These are phyloP conservation scores for Thysanoteuthis rhombus DNA, from an alignment of 2,888 invertebrate species.

Conservation along the genomic window DNA sequence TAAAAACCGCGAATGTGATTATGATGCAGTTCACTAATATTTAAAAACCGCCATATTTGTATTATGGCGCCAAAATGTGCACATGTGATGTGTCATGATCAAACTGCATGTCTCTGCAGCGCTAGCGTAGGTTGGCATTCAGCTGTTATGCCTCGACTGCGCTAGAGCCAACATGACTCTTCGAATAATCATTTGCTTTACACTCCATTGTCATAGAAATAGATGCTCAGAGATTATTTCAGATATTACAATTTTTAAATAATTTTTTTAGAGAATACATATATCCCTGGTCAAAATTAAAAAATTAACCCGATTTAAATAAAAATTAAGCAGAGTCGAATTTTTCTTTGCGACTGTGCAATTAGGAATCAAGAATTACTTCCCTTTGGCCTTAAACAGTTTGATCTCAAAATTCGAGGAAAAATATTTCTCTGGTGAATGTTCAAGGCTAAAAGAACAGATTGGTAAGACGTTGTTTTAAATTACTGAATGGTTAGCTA, in stretches of 20 bases:
- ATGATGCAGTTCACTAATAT: background rate
- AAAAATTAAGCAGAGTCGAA: background rate
- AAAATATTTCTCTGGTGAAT: background rate
- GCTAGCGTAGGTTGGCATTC: no score
- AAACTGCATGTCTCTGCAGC: background rate
- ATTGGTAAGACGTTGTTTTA: no score
- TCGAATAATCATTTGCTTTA: no score
- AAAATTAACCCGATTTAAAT: background rate
- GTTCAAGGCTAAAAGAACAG: no score
- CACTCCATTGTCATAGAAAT: no score
- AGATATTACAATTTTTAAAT: background rate
- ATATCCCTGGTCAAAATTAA: background rate
- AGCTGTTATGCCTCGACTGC: no score
- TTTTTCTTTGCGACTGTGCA: background rate
- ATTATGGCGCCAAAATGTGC: constrained; percentile 12
- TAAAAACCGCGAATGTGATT: no score
- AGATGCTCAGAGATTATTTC: background rate
- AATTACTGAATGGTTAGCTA: no score
- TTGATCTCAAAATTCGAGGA: background rate
- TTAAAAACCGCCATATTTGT: background rate
- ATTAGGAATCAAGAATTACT: background rate
- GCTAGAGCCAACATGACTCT: no score
- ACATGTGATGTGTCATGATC: background rate
- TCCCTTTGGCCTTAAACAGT: background rate
- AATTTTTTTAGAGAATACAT: background rate